Conservation (phyloP, 2,888 invertebrate species). For the Drosophila incognita region DNA sequence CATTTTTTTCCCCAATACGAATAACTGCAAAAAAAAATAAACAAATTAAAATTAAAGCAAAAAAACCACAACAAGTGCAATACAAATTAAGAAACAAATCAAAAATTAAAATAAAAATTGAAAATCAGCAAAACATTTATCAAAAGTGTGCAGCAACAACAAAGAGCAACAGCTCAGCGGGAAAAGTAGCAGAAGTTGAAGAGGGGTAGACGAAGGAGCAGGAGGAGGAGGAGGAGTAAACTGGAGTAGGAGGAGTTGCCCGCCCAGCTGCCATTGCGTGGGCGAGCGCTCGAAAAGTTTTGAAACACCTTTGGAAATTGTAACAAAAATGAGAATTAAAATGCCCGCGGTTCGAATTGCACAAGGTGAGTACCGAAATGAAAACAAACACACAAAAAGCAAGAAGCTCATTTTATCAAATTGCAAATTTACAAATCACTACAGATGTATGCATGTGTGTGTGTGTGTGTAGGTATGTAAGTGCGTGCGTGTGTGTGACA, state of each 20-base stretch:
- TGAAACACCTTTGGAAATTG: slow-evolving; percentile 72
- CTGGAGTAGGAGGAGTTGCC: slow-evolving; percentile 52
- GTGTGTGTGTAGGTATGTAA: neutral
- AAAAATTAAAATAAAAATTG: slow-evolving; percentile 13
- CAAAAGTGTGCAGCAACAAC: slow-evolving; percentile 28
- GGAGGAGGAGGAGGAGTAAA: slow-evolving; percentile 4
- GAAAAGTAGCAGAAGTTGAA: slow-evolving; percentile 9
- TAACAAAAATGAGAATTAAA: slow-evolving; percentile 96
- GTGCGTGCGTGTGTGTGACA: neutral
- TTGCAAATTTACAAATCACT: neutral
- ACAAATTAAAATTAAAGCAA: neutral
- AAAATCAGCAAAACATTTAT: slow-evolving; percentile 35
- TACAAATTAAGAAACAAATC: slow-evolving; percentile 24
- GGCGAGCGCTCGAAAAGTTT: slow-evolving; percentile 65
- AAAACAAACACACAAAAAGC: neutral
- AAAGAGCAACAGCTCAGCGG: slow-evolving; percentile 19
- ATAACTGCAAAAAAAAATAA: slow-evolving; percentile 19
- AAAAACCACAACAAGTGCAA: slow-evolving; percentile 46
- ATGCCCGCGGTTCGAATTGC: slow-evolving; percentile 98
- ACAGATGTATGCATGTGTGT: neutral
- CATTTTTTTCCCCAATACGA: slow-evolving; percentile 16
- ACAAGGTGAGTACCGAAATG: slow-evolving; percentile 90
- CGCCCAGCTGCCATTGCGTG: slow-evolving; percentile 55
- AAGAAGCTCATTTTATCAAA: neutral
- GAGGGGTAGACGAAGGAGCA: neutral